phyloP scores from a whole-genome alignment of 2,797 vertebrate genomes.

The Tokudaia tokunoshimensis region DNA sequence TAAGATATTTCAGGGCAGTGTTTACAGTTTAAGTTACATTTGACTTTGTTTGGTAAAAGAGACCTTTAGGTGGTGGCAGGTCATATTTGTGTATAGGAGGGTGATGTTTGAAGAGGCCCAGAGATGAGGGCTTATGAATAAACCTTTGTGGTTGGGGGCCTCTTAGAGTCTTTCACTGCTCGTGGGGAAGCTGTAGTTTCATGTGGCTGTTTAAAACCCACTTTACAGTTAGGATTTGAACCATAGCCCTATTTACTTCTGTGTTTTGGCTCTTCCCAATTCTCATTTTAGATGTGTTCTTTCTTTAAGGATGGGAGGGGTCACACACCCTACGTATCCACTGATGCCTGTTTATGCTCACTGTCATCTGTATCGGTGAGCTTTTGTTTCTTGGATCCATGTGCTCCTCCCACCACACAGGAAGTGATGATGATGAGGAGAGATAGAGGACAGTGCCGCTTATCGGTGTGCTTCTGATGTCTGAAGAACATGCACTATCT shows the following conservation, averaged over 20 bases:
- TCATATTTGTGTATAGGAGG: not conserved
- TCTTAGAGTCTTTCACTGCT: not conserved
- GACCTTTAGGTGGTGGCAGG: not conserved
- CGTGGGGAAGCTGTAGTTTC: not conserved
- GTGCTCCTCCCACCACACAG: not conserved
- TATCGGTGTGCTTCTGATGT: not conserved
- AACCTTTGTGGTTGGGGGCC: not conserved
- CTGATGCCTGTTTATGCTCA: not conserved
- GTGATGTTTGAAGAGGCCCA: not conserved
- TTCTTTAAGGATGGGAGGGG: not conserved
- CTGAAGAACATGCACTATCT: not conserved
- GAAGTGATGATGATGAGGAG: not conserved
- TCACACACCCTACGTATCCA: not conserved
- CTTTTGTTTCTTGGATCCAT: not conserved
- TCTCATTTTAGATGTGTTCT: not conserved
- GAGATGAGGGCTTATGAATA: not conserved
- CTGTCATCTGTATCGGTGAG: accelerated
- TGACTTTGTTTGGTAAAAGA: not conserved
- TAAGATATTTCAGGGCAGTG: not conserved
- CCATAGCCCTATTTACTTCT: not conserved
- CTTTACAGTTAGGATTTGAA: conserved; percentile 18
- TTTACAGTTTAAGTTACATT: not conserved
- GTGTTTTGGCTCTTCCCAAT: not conserved
- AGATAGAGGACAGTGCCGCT: conserved; percentile 79
- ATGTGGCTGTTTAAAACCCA: not conserved